Evolutionary conservation across 2,113 vertebrate species (phyloP), one percentile per base, ranked within the genome.

Genomic region (Nymphicus hollandicus): DNA sequence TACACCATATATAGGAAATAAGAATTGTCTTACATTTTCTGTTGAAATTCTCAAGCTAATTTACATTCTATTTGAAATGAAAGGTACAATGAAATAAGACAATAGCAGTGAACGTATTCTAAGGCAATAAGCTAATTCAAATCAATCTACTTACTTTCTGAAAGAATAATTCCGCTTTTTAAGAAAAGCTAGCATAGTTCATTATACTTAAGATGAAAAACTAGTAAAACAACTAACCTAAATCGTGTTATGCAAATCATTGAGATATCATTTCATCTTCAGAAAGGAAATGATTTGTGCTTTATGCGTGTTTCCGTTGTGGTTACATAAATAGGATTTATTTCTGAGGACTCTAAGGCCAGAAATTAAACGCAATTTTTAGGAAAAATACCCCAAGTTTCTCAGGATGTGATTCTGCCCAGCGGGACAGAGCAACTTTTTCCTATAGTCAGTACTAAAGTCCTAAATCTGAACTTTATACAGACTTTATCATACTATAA

Each of bases 1-100:
- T 92, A 97, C 76, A 95, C 85, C 96, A 96, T 84, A 88, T 56
- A 86, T 66, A 78, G 93, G 63, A 93, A 94, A 61, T 61, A 73
- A 77, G 56, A 94, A 91, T 33, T 84, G 27, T 60, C 35, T 90
- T 50, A 81, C 3, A 70, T 88, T 92, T 92, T 80, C 69, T 90
- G 63, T 46, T 90, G 49, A 88, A 70, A 73, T 50, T 86, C 74
- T 94, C 64, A 88, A 81, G 60, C 50, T 86, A 88, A 68, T 71
- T 86, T 63, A 84, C 24, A 68, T 35, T 93, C 83, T 93, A 78
- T 43, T 91, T 78, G 64, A 90, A 93, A 88, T 63, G 41, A 86
- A 86, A 91, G 91, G 85, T 80, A 91, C 73, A 87, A 70, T 29
- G 65, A 71, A 69, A 92, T 74, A 89, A 74, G 80, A 92, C 64